Percentiles rank a stretch among this genome's conserved stretches.
Evolutionary conservation across 2,888 invertebrate genomes (phyloP).

Genomic region (Drosophila pseudotalamancana): DNA sequence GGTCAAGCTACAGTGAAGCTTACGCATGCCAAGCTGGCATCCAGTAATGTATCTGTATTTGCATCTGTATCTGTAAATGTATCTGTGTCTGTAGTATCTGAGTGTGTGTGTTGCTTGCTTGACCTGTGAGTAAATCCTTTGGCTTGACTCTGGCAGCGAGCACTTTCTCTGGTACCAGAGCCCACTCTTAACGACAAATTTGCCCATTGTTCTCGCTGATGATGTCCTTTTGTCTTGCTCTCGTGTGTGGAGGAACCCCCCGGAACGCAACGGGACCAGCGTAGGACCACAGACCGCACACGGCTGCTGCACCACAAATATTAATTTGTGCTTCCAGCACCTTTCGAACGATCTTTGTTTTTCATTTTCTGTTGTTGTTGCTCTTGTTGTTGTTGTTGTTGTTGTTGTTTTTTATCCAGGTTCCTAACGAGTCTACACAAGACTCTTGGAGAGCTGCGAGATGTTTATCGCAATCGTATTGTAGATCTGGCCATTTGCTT

Average conservation of each 20-base stretch:
- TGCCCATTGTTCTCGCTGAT: slow-evolving; percentile 75
- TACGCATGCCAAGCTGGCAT: slow-evolving; percentile 47
- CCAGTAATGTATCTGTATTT: slow-evolving; percentile 21
- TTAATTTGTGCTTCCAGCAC: slow-evolving; percentile 78
- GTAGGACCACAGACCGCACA: slow-evolving; percentile 73
- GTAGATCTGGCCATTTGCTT: slow-evolving; percentile 41
- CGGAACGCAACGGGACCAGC: slow-evolving; percentile 42
- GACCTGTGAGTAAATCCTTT: slow-evolving; percentile 67
- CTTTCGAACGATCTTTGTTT: slow-evolving; percentile 52
- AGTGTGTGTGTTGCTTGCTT: slow-evolving; percentile 12
- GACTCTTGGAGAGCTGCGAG: slow-evolving; percentile 23
- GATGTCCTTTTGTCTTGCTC: slow-evolving; percentile 74
- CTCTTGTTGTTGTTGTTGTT: no score
- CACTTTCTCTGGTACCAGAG: slow-evolving; percentile 26
- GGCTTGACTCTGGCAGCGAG: slow-evolving; percentile 25
- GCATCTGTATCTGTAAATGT: slow-evolving; percentile 12
- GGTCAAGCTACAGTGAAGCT: slow-evolving; percentile 57
- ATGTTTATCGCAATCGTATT: slow-evolving; percentile 54
- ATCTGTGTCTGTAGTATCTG: slow-evolving; percentile 6
- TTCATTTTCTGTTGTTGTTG: slow-evolving; percentile 3
- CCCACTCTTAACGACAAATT: slow-evolving; percentile 69
- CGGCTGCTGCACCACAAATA: slow-evolving; percentile 63
- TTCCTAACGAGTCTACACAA: slow-evolving; percentile 37
- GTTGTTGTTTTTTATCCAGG: no score
- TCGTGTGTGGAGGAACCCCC: slow-evolving; percentile 28